Evolutionary conservation across 2,797 vertebrate genomes (phyloP).

Genomic region (Ctenochaetus hawaiiensis): DNA sequence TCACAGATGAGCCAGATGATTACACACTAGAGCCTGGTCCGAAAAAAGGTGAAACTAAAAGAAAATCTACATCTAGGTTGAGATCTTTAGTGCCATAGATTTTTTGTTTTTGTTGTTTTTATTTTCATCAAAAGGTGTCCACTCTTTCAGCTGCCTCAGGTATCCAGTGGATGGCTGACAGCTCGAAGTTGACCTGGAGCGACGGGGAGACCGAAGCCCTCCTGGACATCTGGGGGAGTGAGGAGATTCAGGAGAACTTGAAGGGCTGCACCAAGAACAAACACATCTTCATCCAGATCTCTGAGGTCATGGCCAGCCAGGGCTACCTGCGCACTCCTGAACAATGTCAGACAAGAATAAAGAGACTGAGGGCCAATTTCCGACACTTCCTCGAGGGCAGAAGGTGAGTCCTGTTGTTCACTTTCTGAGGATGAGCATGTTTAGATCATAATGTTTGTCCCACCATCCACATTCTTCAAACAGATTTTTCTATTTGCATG

Average conservation of each 20-base stretch:
- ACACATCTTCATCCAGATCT: slow-evolving; percentile 81
- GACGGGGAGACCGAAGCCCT: slow-evolving; percentile 80
- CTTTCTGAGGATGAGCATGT: neutral
- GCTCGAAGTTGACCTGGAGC: slow-evolving; percentile 78
- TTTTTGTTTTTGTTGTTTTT: too few species aligned
- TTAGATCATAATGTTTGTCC: neutral
- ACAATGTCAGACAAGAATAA: slow-evolving; percentile 85
- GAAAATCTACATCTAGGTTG: too few species aligned
- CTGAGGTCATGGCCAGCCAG: slow-evolving; percentile 75
- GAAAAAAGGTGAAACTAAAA: slow-evolving; percentile 64
- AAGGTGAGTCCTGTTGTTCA: slow-evolving; percentile 63
- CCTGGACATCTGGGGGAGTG: slow-evolving; percentile 81
- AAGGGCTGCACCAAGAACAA: slow-evolving; percentile 81
- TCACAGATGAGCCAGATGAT: slow-evolving; percentile 65
- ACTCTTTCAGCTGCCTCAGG: slow-evolving; percentile 26
- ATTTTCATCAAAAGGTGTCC: neutral
- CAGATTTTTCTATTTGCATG: neutral
- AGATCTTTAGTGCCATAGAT: too few species aligned
- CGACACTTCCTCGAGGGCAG: slow-evolving; percentile 77
- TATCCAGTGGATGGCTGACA: slow-evolving; percentile 63
- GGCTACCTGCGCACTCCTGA: slow-evolving; percentile 80
- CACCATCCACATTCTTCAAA: neutral
- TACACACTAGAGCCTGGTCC: slow-evolving; percentile 40
- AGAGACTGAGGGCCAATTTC: slow-evolving; percentile 83
- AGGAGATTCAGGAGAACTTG: slow-evolving; percentile 78